Conservation (phyloP, 2,888 invertebrate species). For the Arge pagana region DNA sequence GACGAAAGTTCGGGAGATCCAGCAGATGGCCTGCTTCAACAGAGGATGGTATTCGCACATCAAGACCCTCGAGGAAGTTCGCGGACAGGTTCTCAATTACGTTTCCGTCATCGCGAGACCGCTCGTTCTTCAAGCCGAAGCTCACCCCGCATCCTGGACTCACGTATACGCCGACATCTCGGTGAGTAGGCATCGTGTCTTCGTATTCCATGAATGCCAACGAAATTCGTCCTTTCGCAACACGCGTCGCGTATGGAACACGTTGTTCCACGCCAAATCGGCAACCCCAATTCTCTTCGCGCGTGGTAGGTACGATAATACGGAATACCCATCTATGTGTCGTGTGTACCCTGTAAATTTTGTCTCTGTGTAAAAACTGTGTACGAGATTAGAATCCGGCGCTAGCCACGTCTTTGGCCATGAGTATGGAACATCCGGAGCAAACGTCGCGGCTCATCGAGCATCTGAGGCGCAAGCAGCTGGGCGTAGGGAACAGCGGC, state of each 20-base stretch:
- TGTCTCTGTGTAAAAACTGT: slow-evolving; percentile 10
- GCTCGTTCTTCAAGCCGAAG: slow-evolving; percentile 72
- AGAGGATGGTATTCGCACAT: slow-evolving; percentile 96
- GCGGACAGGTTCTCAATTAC: slow-evolving; percentile 94
- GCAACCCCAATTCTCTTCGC: too few species aligned
- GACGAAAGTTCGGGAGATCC: slow-evolving; percentile 84
- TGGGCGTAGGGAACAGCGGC: slow-evolving; percentile 47
- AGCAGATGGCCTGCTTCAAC: slow-evolving; percentile 94
- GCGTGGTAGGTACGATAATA: too few species aligned
- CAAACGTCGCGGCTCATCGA: slow-evolving; percentile 54
- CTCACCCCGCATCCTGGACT: slow-evolving; percentile 92
- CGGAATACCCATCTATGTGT: too few species aligned
- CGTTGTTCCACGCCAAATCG: too few species aligned
- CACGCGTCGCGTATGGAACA: too few species aligned
- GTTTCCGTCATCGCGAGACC: slow-evolving; percentile 91
- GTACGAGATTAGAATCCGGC: slow-evolving; percentile 55
- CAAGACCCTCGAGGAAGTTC: slow-evolving; percentile 92
- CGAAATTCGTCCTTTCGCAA: not conserved
- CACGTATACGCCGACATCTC: slow-evolving; percentile 89
- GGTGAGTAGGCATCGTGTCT: slow-evolving; percentile 63
- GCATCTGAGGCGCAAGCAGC: slow-evolving; percentile 43
- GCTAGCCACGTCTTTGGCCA: slow-evolving; percentile 61
- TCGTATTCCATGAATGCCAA: slow-evolving; percentile 5
- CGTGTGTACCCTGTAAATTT: too few species aligned
- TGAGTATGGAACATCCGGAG: slow-evolving; percentile 53